Evolutionary conservation across 2,888 invertebrate species (phyloP).

Genomic region (Orthosia gothica): DNA sequence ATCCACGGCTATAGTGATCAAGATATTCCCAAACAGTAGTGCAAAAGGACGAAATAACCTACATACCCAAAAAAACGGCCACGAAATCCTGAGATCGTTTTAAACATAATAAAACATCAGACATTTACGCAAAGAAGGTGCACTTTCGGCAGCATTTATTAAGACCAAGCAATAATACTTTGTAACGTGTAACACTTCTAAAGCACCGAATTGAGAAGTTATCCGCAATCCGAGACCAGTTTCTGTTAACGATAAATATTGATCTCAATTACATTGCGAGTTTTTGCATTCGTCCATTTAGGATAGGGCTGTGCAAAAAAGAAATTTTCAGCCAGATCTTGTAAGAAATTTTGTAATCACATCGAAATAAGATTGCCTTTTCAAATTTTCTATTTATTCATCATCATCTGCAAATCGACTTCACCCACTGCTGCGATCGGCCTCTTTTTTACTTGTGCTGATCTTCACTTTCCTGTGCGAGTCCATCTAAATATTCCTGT

Average conservation of each 20-base stretch:
- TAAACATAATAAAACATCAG: conserved; percentile 13
- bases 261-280: conserved; percentile 47
- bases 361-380: background rate
- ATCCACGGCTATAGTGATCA: background rate
- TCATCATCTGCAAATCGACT: too few relatives aligned
- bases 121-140: conserved; percentile 19
- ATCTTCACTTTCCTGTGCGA: too few relatives aligned
- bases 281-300: conserved; percentile 53
- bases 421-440: too few relatives aligned
- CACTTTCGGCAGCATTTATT: conserved; percentile 30
- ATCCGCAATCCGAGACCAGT: conserved; percentile 52
- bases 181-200: conserved; percentile 28
- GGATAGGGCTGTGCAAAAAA: conserved; percentile 31
- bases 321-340: background rate
- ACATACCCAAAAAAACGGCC: conserved; percentile 17
- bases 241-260: conserved; percentile 50
- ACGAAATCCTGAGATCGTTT: background rate
- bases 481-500: too few relatives aligned
- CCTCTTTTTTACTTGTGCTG: too few relatives aligned
- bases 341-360: background rate
- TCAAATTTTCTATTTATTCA: background rate
- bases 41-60: conserved; percentile 1
- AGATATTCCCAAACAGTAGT: background rate
- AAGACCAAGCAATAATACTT: conserved; percentile 20
- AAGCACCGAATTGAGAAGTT: conserved; percentile 48